These are phyloP conservation scores for Spodoptera frugiperda DNA, from an alignment of 1,140 invertebrate genomes.

Conservation along the genomic window DNA sequence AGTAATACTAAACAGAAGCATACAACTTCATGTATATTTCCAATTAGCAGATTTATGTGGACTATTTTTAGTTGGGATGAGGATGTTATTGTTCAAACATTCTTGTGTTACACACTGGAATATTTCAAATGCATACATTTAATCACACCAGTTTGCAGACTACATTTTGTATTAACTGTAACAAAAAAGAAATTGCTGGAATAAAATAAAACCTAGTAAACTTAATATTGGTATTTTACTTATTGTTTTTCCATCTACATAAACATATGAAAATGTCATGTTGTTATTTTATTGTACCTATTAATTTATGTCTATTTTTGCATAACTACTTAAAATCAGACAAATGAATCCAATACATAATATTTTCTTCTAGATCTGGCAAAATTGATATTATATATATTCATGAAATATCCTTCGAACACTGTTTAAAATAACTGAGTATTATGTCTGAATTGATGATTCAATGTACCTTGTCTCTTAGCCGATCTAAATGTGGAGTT, in stretches of 20 bases:
- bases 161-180: not conserved
- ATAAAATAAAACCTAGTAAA: no score
- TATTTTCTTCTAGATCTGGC: no score
- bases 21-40: not conserved
- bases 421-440: not conserved
- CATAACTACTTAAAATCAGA: no score
- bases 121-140: not conserved
- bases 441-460: no score
- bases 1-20: not conserved
- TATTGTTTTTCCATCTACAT: not conserved
- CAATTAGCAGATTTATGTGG: not conserved
- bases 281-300: no score
- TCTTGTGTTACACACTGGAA: not conserved
- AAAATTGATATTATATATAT: no score
- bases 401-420: no score
- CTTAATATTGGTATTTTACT: not conserved
- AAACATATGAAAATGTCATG: no score
- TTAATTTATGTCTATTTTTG: no score
- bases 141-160: not conserved
- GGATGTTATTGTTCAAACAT: constrained; percentile 19
- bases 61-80: constrained; percentile 10
- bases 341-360: no score
- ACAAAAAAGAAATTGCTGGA: not conserved
- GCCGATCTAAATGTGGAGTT: constrained; percentile 80
- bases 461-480: constrained; percentile 80